A percentile compares a stretch with the other conserved stretches of the same genome.
These are phyloP conservation scores for Drosophila mauritiana DNA, from an alignment of 1,140 invertebrate genomes.

Conservation along the genomic window DNA sequence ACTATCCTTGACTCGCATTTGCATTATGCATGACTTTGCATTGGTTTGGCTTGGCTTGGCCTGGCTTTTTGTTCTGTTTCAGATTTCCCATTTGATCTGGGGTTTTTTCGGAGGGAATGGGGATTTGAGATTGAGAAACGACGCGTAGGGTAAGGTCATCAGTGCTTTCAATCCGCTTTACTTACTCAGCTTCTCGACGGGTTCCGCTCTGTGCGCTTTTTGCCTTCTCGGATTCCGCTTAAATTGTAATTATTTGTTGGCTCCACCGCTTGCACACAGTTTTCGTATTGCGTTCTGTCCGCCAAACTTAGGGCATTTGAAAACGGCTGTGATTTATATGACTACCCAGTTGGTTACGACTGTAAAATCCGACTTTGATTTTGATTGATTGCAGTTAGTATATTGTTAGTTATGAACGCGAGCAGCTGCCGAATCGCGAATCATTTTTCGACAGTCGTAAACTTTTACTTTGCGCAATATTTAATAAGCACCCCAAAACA, in stretches of 20 bases:
- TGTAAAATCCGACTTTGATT: constrained; percentile 35
- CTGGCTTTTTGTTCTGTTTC: constrained; percentile 20
- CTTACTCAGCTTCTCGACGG: constrained; percentile 34
- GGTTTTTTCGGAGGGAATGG: not conserved
- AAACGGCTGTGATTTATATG: constrained; percentile 66
- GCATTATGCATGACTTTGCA: constrained; percentile 71
- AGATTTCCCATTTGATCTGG: constrained; percentile 22
- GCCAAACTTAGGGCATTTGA: constrained; percentile 34
- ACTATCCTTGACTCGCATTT: constrained; percentile 64
- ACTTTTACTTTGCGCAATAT: constrained; percentile 64
- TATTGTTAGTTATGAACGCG: constrained; percentile 31
- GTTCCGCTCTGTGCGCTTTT: constrained; percentile 11
- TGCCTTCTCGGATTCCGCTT: constrained; percentile 9
- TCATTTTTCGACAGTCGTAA: constrained; percentile 69
- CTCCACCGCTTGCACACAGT: constrained; percentile 16
- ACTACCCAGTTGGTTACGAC: constrained; percentile 49
- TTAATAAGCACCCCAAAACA: constrained; percentile 65
- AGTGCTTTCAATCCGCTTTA: constrained; percentile 17
- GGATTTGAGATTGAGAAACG: constrained; percentile 6
- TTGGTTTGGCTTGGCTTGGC: constrained; percentile 34
- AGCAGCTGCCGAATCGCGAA: constrained; percentile 52
- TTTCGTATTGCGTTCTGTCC: constrained; percentile 21
- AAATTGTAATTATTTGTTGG: constrained; percentile 42
- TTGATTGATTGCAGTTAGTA: constrained; percentile 43
- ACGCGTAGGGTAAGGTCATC: constrained; percentile 27